phyloP scores from a whole-genome alignment of 2,113 vertebrate species.

The Passer montanus region DNA sequence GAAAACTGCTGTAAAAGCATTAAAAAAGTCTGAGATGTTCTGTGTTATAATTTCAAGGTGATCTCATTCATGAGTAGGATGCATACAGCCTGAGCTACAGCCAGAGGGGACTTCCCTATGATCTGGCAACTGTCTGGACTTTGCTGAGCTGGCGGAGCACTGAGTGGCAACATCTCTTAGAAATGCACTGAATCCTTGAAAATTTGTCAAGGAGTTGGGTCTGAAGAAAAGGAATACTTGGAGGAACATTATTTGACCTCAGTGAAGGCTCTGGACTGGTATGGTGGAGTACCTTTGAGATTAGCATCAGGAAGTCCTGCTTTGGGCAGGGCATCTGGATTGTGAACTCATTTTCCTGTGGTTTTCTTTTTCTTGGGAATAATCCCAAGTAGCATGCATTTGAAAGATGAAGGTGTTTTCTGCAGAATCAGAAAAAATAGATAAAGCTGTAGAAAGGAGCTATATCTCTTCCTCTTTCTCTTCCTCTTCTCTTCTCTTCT shows the following conservation, averaged over 20 bases:
- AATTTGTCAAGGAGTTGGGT: not conserved
- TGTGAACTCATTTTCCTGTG: not conserved
- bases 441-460: not conserved
- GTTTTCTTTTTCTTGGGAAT: not conserved
- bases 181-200: not conserved
- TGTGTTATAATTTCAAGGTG: not conserved
- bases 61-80: not conserved
- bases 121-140: not conserved
- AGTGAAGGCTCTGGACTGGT: not conserved
- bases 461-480: not conserved
- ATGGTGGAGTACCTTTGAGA: not conserved
- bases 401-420: not conserved
- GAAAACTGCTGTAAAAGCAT: not conserved
- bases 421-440: not conserved
- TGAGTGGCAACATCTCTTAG: not conserved
- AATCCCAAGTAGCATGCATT: not conserved
- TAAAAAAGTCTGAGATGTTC: not conserved
- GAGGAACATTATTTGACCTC: not conserved
- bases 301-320: not conserved
- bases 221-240: not conserved
- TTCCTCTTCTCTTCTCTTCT: not conserved
- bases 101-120: not conserved
- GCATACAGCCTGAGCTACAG: not conserved
- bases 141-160: not conserved
- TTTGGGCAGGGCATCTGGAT: not conserved